Conservation (phyloP, 2,888 invertebrate species). For the Harmothoe impar region DNA sequence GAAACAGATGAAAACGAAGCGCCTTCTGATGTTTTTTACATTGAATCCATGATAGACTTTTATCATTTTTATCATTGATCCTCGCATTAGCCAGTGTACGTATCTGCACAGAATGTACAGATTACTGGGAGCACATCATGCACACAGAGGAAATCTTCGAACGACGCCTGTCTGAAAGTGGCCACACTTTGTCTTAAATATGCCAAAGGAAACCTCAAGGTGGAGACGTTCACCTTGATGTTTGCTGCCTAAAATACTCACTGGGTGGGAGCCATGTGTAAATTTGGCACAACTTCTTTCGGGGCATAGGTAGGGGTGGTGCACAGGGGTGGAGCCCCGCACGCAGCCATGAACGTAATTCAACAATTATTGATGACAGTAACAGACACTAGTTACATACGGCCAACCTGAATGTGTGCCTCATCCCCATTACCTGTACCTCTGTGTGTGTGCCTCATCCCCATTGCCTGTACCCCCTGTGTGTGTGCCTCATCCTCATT, state of each 20-base stretch:
- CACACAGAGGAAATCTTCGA: not conserved
- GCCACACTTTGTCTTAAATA: not conserved
- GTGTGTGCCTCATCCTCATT: too few relatives aligned
- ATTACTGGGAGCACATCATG: not conserved
- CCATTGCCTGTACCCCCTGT: too few relatives aligned
- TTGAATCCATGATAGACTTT: too few relatives aligned
- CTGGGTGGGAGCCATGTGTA: not conserved
- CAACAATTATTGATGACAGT: not conserved
- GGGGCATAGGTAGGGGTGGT: too few relatives aligned
- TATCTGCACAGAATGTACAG: not conserved
- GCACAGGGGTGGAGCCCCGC: not conserved
- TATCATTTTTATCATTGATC: too few relatives aligned
- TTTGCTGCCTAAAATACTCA: not conserved
- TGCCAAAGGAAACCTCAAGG: not conserved
- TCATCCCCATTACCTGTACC: too few relatives aligned
- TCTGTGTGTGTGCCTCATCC: too few relatives aligned
- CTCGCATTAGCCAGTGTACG: not conserved
- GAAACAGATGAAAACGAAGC: too few relatives aligned
- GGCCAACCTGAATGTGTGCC: too few relatives aligned
- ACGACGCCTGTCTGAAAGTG: not conserved
- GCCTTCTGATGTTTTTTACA: too few relatives aligned
- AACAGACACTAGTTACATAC: too few relatives aligned
- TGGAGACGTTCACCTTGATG: not conserved
- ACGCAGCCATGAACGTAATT: not conserved
- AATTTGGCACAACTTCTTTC: conserved; percentile 23